Percentiles rank a stretch among this genome's conserved stretches.
Conservation (phyloP, 2,797 vertebrate genomes). For the Malacoraja senta region DNA sequence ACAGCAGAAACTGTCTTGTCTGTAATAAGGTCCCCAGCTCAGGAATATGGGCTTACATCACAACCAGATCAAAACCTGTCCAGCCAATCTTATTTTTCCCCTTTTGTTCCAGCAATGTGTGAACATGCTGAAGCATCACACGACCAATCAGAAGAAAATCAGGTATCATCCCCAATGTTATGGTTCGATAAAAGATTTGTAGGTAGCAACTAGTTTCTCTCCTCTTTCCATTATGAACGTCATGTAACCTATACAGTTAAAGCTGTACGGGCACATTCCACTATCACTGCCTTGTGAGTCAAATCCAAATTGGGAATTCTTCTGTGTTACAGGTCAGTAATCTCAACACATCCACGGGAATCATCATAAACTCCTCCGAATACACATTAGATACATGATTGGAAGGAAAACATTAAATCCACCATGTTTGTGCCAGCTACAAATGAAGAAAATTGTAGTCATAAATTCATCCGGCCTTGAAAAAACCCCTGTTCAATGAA, state of each 20-base stretch:
- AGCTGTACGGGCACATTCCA: neutral
- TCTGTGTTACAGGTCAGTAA: neutral
- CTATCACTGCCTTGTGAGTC: neutral
- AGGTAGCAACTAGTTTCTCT: neutral
- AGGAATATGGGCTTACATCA: no score
- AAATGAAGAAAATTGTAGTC: neutral
- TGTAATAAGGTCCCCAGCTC: no score
- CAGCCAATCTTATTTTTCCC: no score
- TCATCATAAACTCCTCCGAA: neutral
- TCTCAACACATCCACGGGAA: neutral
- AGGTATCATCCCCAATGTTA: neutral
- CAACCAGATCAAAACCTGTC: no score
- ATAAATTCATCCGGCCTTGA: neutral
- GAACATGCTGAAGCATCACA: no score
- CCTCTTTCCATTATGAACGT: neutral
- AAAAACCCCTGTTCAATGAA: neutral
- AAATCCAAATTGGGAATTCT: neutral
- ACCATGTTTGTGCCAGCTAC: neutral
- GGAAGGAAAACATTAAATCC: neutral
- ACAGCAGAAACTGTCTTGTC: no score
- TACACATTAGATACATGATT: neutral
- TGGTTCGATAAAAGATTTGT: neutral
- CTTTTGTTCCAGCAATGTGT: no score
- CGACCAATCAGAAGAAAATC: neutral
- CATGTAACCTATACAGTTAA: neutral